A percentile compares a stretch with the other conserved stretches of the same genome.
phyloP scores from a whole-genome alignment of 2,113 vertebrate genomes.

The Helogale parvula region DNA sequence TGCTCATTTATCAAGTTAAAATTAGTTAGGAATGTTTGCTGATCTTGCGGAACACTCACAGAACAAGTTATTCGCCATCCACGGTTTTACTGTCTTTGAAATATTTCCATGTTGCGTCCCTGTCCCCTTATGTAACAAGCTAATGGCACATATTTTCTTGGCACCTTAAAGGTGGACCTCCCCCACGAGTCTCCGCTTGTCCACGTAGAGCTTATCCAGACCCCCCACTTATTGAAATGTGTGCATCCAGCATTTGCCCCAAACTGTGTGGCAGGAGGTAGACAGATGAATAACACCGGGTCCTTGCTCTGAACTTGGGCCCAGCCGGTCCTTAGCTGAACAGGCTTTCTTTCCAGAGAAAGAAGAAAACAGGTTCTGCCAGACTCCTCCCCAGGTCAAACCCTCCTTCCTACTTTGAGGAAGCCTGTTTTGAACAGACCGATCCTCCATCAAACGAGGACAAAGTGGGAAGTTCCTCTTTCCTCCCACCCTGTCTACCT shows the following conservation, averaged over 20 bases:
- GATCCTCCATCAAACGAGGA: neutral
- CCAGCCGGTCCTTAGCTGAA: neutral
- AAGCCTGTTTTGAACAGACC: neutral
- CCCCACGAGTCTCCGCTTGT: neutral
- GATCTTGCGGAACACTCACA: too few species aligned
- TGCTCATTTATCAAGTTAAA: too few species aligned
- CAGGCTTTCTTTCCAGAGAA: neutral
- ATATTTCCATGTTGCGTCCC: neutral
- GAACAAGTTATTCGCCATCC: too few species aligned
- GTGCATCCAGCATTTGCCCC: neutral
- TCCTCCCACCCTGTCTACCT: accelerated
- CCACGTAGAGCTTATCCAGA: neutral
- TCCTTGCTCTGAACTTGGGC: neutral
- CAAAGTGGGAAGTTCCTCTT: too few species aligned
- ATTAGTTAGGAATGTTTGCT: too few species aligned
- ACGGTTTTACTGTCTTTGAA: too few species aligned
- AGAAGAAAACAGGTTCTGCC: neutral
- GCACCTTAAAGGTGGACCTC: neutral
- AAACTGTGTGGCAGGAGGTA: accelerated
- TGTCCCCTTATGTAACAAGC: neutral
- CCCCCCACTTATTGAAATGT: neutral
- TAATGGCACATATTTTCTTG: neutral
- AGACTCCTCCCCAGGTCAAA: neutral
- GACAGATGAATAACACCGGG: neutral
- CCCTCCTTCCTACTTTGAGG: neutral